Evolutionary conservation across 2,888 invertebrate genomes (phyloP).

Genomic region (Fabriciana adippe): DNA sequence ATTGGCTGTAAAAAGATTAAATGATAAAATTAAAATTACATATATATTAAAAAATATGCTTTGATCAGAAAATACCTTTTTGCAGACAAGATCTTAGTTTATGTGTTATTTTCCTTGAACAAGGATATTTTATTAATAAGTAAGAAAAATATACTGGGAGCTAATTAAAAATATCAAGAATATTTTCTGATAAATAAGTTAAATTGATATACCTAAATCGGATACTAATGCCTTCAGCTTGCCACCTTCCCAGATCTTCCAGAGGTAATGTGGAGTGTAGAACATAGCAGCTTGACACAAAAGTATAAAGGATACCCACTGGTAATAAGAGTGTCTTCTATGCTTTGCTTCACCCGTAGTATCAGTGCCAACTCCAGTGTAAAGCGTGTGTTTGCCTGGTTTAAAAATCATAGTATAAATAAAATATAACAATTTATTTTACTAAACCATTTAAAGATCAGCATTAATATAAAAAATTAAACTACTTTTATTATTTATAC

Average conservation of each 20-base stretch:
- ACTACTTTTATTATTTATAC: no score
- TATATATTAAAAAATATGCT: conserved; percentile 4
- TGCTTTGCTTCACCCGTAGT: conserved; percentile 69
- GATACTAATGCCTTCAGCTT: conserved; percentile 82
- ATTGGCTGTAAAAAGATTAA: conserved; percentile 64
- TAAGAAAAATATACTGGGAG: no score
- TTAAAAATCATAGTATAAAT: conserved; percentile 30
- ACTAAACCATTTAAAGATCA: no score
- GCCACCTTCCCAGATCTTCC: conserved; percentile 88
- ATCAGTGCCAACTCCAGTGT: conserved; percentile 76
- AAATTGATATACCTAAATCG: conserved; percentile 73
- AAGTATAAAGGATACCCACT: conserved; percentile 88
- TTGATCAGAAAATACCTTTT: no score
- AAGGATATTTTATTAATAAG: no score
- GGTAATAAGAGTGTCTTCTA: conserved; percentile 85
- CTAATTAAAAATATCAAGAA: not conserved
- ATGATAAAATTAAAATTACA: conserved; percentile 9
- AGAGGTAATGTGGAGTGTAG: conserved; percentile 86
- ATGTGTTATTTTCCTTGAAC: no score
- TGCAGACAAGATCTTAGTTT: no score
- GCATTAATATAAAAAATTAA: no score
- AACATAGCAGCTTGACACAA: conserved; percentile 86
- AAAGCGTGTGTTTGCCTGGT: conserved; percentile 75
- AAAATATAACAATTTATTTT: no score
- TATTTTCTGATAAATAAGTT: conserved; percentile 18